A percentile compares a stretch with the other conserved stretches of the same genome.
These are phyloP conservation scores for Anseranas semipalmata DNA, from an alignment of 2,113 vertebrate species.

Conservation along the genomic window DNA sequence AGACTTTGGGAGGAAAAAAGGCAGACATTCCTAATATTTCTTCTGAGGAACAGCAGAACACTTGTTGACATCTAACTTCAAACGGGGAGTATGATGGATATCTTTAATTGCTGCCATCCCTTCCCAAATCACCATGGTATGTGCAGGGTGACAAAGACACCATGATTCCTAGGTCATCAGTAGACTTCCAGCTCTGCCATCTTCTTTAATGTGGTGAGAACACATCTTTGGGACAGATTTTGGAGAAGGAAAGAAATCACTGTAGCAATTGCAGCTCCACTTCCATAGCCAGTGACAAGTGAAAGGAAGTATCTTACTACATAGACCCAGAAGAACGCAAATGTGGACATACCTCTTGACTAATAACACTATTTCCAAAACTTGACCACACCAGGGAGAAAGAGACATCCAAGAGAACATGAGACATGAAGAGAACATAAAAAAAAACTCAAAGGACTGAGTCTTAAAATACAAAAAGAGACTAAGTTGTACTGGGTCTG, in stretches of 20 bases:
- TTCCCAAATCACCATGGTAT: neutral
- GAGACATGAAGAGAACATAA: neutral
- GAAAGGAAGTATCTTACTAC: neutral
- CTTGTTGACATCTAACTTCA: slow-evolving; percentile 14
- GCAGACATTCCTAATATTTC: neutral
- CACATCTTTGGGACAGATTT: slow-evolving; percentile 10
- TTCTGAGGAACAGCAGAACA: slow-evolving; percentile 1
- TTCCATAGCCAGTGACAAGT: neutral
- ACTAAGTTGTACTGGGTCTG: too few species aligned
- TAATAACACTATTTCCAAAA: neutral
- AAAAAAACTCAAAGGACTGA: neutral
- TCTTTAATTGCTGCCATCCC: neutral
- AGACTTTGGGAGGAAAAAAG: neutral
- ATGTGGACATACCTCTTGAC: neutral
- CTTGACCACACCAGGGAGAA: neutral
- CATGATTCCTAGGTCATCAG: neutral
- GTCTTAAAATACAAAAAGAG: neutral
- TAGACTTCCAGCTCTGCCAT: neutral
- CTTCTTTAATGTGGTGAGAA: neutral
- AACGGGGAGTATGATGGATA: neutral
- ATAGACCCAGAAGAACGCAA: neutral
- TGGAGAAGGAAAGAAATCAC: neutral
- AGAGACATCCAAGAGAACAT: too few species aligned
- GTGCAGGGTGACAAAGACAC: neutral
- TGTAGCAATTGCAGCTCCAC: neutral